Conservation (phyloP, 2,113 vertebrate genomes). For the Phylloscopus whistleri region DNA sequence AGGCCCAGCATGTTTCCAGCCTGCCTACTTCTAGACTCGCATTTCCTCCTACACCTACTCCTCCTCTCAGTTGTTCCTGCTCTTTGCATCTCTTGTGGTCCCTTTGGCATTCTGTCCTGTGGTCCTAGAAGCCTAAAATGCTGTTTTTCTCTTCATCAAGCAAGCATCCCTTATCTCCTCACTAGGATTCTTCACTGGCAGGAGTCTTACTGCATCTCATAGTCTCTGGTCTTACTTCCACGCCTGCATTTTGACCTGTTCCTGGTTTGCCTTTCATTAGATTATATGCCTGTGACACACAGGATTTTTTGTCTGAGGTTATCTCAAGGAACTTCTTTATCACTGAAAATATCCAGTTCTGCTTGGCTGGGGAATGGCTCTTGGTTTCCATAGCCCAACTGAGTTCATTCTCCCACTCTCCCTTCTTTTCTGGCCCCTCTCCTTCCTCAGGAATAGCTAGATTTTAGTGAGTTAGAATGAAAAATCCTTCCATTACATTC, state of each 20-base stretch:
- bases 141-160: not conserved
- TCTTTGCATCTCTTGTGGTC: not conserved
- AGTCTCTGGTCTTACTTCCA: not conserved
- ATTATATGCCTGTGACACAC: not conserved
- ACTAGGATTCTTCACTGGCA: not conserved
- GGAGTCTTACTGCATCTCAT: not conserved
- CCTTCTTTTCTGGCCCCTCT: not conserved
- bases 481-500: not conserved
- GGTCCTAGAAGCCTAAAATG: not conserved
- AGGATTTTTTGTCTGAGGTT: not conserved
- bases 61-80: not conserved
- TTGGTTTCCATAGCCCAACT: not conserved
- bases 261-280: not conserved
- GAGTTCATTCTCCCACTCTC: not conserved
- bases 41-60: constrained; percentile 16
- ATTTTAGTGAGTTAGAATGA: not conserved
- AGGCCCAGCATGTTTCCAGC: not conserved
- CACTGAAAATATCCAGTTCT: not conserved
- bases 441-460: not conserved
- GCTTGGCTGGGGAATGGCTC: not conserved
- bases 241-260: not conserved
- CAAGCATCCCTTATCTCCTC: not conserved
- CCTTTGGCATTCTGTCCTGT: not conserved
- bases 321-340: not conserved
- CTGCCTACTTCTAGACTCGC: not conserved